A percentile compares a stretch with the other conserved stretches of the same genome.
phyloP scores from a whole-genome alignment of 2,113 vertebrate species.

The Apodemus sylvaticus region DNA sequence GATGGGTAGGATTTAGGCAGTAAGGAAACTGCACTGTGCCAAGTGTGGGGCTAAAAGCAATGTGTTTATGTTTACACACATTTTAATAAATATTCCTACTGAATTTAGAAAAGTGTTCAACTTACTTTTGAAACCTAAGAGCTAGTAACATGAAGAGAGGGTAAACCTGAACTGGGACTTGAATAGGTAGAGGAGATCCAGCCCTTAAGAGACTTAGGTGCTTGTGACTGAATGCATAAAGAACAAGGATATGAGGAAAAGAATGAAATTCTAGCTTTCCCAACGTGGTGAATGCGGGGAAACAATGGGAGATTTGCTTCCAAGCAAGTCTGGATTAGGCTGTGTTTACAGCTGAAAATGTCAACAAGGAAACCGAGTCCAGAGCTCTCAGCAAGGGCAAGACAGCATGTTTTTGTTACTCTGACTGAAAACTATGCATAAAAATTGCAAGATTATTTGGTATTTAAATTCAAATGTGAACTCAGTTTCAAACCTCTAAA shows the following conservation, averaged over 20 bases:
- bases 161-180: neutral
- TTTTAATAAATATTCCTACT: conserved; percentile 7
- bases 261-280: conserved; percentile 72
- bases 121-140: conserved; percentile 31
- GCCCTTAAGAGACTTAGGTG: neutral
- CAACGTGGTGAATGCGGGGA: conserved; percentile 69
- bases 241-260: conserved; percentile 70
- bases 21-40: neutral
- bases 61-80: neutral
- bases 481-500: conserved; percentile 82
- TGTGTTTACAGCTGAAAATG: conserved; percentile 88
- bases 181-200: neutral
- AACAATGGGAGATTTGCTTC: conserved; percentile 83
- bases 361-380: conserved; percentile 86
- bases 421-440: conserved; percentile 88
- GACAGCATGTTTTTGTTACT: conserved; percentile 88
- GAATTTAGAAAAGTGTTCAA: neutral
- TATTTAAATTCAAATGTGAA: conserved; percentile 86
- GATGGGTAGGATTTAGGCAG: neutral
- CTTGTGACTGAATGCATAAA: neutral
- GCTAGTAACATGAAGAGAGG: neutral
- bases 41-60: neutral
- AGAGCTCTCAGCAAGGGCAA: conserved; percentile 84
- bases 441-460: conserved; percentile 87
- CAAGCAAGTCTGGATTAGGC: conserved; percentile 80